Evolutionary conservation across 2,888 invertebrate species (phyloP).

Genomic region (Parnassius glacialis): DNA sequence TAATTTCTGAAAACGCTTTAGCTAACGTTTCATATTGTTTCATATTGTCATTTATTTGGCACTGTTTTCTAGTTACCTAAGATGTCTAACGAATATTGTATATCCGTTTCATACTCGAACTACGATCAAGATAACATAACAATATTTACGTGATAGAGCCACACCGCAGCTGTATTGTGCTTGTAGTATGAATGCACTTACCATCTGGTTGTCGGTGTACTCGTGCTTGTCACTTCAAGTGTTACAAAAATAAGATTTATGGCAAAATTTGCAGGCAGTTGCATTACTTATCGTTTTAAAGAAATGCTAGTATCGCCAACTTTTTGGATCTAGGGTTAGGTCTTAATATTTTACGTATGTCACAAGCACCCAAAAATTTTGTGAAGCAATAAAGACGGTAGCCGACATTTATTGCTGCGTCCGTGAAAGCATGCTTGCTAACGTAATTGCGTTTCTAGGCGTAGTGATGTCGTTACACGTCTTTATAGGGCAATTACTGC

Average conservation of each 20-base stretch:
- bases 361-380: slow-evolving; percentile 50
- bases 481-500: slow-evolving; percentile 78
- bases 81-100: slow-evolving; percentile 27
- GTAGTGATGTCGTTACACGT: slow-evolving; percentile 71
- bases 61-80: slow-evolving; percentile 45
- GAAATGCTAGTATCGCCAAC: background rate
- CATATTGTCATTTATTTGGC: slow-evolving; percentile 61
- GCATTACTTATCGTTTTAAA: background rate
- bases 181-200: too few species aligned
- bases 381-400: slow-evolving; percentile 56
- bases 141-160: too few species aligned
- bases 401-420: slow-evolving; percentile 60
- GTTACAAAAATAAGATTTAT: too few species aligned
- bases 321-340: slow-evolving; percentile 6
- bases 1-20: slow-evolving; percentile 57
- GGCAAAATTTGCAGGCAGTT: too few species aligned
- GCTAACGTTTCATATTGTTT: slow-evolving; percentile 51
- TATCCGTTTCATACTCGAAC: slow-evolving; percentile 2
- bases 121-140: background rate
- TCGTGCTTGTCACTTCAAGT: too few species aligned
- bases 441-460: slow-evolving; percentile 73
- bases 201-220: too few species aligned
- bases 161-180: too few species aligned
- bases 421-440: slow-evolving; percentile 67
- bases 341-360: slow-evolving; percentile 29